A percentile compares a stretch with the other conserved stretches of the same genome.
These are phyloP conservation scores for Megalopta genalis DNA, from an alignment of 1,140 invertebrate species.

Conservation along the genomic window DNA sequence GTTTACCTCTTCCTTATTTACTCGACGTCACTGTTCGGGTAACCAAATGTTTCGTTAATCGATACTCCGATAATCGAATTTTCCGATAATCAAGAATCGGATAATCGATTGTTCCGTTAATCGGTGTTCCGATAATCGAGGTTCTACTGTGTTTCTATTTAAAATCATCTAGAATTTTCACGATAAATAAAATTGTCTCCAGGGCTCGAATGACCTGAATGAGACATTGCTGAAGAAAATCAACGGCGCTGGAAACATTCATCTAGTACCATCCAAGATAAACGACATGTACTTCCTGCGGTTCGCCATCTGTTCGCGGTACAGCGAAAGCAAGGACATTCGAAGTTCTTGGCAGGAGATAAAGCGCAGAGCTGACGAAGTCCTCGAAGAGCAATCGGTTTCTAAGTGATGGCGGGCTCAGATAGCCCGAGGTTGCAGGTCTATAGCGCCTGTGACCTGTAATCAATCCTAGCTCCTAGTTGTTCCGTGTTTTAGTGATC, in stretches of 20 bases:
- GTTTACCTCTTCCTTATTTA: too few relatives aligned
- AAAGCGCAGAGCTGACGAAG: slow-evolving; percentile 85
- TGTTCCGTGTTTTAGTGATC: slow-evolving; percentile 4
- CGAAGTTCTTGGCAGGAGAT: slow-evolving; percentile 93
- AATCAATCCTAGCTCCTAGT: slow-evolving; percentile 73
- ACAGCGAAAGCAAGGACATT: slow-evolving; percentile 91
- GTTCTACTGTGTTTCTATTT: too few relatives aligned
- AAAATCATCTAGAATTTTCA: not conserved
- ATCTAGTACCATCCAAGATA: slow-evolving; percentile 95
- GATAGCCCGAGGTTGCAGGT: slow-evolving; percentile 72
- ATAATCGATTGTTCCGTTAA: too few relatives aligned
- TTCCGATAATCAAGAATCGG: too few relatives aligned
- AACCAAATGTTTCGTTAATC: too few relatives aligned
- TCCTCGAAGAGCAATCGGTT: slow-evolving; percentile 80
- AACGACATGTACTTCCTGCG: slow-evolving; percentile 92
- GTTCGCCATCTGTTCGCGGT: slow-evolving; percentile 94
- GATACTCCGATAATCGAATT: too few relatives aligned
- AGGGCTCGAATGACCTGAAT: slow-evolving; percentile 90
- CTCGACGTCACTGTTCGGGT: too few relatives aligned
- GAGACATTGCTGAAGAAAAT: slow-evolving; percentile 92
- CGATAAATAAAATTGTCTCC: not conserved
- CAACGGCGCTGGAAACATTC: slow-evolving; percentile 95
- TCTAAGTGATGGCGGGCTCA: slow-evolving; percentile 79
- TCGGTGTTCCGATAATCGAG: too few relatives aligned
- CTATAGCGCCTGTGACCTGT: slow-evolving; percentile 72